Evolutionary conservation across 1,140 invertebrate species (phyloP).

Genomic region (Melanaphis sacchari): DNA sequence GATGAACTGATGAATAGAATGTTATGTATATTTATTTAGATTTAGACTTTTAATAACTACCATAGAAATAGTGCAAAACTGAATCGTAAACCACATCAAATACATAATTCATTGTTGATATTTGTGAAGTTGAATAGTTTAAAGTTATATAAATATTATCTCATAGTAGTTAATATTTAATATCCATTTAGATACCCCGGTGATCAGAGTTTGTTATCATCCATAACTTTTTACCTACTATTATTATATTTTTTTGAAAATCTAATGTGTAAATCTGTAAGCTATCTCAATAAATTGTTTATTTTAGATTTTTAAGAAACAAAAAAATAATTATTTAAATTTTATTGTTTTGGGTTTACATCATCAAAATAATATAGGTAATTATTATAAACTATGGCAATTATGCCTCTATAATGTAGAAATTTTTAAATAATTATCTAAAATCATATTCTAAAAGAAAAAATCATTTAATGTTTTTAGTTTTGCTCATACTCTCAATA

Average conservation of each 20-base stretch:
- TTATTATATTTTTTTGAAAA: no score
- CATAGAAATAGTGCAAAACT: not conserved
- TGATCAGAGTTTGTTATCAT: no score
- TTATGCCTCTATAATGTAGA: not conserved
- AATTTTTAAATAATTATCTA: not conserved
- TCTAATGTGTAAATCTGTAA: no score
- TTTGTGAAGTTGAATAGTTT: not conserved
- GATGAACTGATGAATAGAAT: not conserved
- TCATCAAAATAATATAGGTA: not conserved
- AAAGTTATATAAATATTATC: not conserved
- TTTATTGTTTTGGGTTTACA: not conserved
- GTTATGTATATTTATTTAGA: not conserved
- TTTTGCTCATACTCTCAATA: not conserved
- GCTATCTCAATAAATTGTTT: no score
- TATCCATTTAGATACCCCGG: not conserved
- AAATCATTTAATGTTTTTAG: no score
- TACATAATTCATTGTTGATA: not conserved
- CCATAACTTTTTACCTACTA: no score
- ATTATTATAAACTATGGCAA: not conserved
- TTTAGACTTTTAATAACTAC: not conserved
- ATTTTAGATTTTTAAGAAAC: no score
- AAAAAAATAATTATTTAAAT: no score
- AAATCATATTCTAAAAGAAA: not conserved
- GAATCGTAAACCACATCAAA: not conserved
- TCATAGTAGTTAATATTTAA: not conserved